Percentiles rank a stretch among this genome's conserved stretches.
These are phyloP conservation scores for Drosophila longiperda DNA, from an alignment of 2,888 invertebrate genomes.

Conservation along the genomic window DNA sequence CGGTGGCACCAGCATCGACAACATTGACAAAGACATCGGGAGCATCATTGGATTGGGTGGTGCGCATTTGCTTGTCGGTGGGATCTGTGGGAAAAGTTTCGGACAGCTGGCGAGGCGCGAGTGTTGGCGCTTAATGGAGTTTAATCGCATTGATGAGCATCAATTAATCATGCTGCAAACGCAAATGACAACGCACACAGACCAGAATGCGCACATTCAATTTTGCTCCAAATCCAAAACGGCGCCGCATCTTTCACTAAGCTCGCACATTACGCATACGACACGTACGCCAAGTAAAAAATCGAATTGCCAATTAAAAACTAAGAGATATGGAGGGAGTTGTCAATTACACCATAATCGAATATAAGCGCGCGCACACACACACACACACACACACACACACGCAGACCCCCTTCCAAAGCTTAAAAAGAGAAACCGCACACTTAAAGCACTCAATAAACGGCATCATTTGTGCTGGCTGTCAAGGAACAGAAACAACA, in stretches of 20 bases:
- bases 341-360: slow-evolving; percentile 62
- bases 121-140: slow-evolving; percentile 74
- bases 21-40: slow-evolving; percentile 17
- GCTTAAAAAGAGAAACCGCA: slow-evolving; percentile 46
- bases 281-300: slow-evolving; percentile 61
- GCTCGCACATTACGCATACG: slow-evolving; percentile 75
- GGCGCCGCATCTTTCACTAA: slow-evolving; percentile 40
- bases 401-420: not conserved
- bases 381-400: not conserved
- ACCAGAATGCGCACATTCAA: slow-evolving; percentile 45
- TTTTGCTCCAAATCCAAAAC: slow-evolving; percentile 61
- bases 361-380: slow-evolving; percentile 30
- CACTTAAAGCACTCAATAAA: slow-evolving; percentile 72
- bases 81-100: slow-evolving; percentile 58
- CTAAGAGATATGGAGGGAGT: slow-evolving; percentile 37
- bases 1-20: slow-evolving; percentile 3
- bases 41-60: not conserved
- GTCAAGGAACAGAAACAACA: slow-evolving; percentile 33
- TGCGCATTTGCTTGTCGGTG: slow-evolving; percentile 32
- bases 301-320: slow-evolving; percentile 76
- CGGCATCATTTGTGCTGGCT: slow-evolving; percentile 69
- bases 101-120: slow-evolving; percentile 58
- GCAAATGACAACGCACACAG: slow-evolving; percentile 57
- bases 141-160: slow-evolving; percentile 79
- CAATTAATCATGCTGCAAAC: slow-evolving; percentile 77